phyloP scores from a whole-genome alignment of 2,797 vertebrate species.

The Squalus acanthias region DNA sequence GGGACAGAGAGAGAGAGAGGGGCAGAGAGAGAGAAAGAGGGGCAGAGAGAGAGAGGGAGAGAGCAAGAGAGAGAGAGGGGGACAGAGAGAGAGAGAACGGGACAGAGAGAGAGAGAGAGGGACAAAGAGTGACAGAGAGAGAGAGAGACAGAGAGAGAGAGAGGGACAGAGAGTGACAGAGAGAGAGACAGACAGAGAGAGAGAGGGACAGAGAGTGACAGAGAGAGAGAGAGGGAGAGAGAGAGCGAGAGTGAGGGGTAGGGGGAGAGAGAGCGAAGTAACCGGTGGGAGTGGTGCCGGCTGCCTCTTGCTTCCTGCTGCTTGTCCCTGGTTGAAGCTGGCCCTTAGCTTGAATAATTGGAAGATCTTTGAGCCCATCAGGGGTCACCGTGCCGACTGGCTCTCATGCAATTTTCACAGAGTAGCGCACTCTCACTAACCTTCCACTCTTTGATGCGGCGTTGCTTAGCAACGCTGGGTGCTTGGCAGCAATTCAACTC shows the following conservation, averaged over 20 bases:
- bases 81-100: no score
- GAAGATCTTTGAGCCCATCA: background rate
- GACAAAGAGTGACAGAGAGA: no score
- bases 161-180: background rate
- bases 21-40: no score
- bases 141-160: background rate
- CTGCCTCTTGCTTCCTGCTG: background rate
- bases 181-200: no score
- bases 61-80: no score
- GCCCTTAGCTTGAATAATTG: background rate
- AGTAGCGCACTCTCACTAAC: background rate
- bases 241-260: background rate
- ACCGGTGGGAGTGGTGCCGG: background rate
- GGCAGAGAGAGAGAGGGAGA: no score
- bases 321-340: background rate
- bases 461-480: background rate
- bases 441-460: background rate
- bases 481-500: background rate
- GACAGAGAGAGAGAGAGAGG: no score
- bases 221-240: background rate
- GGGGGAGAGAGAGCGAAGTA: background rate
- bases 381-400: background rate
- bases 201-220: background rate
- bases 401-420: background rate
- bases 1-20: no score